Conservation (phyloP, 2,797 vertebrate species). For the Sternotherus odoratus region DNA sequence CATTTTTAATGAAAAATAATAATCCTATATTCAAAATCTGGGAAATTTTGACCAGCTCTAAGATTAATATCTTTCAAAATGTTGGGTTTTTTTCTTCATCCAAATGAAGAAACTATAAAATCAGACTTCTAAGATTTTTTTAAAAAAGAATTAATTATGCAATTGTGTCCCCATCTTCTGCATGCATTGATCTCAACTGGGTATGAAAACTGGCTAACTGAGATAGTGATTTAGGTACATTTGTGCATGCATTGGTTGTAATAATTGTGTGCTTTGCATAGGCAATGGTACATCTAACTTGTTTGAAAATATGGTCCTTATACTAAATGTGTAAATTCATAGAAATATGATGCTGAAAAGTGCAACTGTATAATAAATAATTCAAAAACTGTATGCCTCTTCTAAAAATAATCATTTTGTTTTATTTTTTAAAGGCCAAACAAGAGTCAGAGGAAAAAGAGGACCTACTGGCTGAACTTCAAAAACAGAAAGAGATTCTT, state of each 20-base stretch:
- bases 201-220: not conserved
- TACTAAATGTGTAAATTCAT: not conserved
- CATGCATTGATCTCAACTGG: not conserved
- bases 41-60: not conserved
- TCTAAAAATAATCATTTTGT: not conserved
- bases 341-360: not conserved
- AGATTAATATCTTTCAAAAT: not conserved
- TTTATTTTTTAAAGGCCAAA: conserved; percentile 77
- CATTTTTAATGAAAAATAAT: not conserved
- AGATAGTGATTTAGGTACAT: not conserved
- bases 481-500: conserved; percentile 89
- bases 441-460: conserved; percentile 89
- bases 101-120: not conserved
- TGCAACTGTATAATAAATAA: not conserved
- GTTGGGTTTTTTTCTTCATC: not conserved
- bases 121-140: not conserved
- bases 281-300: not conserved
- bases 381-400: not conserved
- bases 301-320: conserved; percentile 12
- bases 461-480: conserved; percentile 87
- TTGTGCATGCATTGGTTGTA: not conserved
- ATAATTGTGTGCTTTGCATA: not conserved
- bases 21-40: not conserved
- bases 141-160: not conserved
- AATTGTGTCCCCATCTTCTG: not conserved